Conservation (phyloP, 2,888 invertebrate species). For the Apodemia zela region DNA sequence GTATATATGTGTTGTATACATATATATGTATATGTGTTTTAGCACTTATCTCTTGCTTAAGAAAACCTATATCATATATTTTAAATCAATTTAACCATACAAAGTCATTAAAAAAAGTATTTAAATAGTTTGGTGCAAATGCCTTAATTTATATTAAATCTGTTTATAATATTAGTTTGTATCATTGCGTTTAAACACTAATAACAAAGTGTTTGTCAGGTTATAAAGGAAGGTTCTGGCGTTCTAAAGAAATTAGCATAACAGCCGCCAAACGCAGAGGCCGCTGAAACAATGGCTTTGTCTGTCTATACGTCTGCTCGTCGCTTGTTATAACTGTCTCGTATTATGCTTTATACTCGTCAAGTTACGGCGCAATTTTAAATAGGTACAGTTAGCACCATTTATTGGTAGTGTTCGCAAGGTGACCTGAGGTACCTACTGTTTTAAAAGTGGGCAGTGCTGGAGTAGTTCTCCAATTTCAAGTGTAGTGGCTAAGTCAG, state of each 20-base stretch:
- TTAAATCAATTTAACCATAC: no score
- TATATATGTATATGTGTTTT: no score
- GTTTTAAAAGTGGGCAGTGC: no score
- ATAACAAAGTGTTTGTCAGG: slow-evolving; percentile 56
- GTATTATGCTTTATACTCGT: slow-evolving; percentile 41
- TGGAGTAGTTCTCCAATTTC: no score
- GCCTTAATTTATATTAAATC: neutral
- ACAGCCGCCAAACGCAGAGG: slow-evolving; percentile 63
- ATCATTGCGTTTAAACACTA: slow-evolving; percentile 41
- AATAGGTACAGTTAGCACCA: slow-evolving; percentile 30
- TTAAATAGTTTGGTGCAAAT: no score
- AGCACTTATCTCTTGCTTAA: no score
- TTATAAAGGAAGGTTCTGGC: slow-evolving; percentile 55
- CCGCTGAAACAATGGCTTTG: slow-evolving; percentile 72
- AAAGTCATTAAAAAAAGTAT: no score
- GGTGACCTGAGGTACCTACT: no score
- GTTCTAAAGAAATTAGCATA: slow-evolving; percentile 74
- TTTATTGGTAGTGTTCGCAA: neutral
- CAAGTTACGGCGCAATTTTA: slow-evolving; percentile 47
- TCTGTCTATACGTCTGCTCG: slow-evolving; percentile 60
- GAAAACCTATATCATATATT: no score
- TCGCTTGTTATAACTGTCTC: slow-evolving; percentile 58
- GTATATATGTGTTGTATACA: no score
- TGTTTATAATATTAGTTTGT: slow-evolving; percentile 25
- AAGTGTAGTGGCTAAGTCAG: no score